phyloP scores from a whole-genome alignment of 2,113 vertebrate genomes.

The Kryptolebias marmoratus region DNA sequence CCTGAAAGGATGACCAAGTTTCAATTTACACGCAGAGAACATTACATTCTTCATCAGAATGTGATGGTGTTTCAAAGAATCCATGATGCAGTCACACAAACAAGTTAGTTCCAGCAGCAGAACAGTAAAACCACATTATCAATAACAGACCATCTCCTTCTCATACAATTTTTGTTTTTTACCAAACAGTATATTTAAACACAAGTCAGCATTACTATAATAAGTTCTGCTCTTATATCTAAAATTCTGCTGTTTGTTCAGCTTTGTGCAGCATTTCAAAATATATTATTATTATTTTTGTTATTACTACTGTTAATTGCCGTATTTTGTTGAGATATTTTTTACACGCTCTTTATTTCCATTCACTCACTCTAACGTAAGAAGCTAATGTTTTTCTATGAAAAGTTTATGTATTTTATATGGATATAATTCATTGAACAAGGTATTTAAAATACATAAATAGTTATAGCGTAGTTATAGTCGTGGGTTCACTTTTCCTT shows the following conservation, averaged over 20 bases:
- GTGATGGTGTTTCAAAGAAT: not conserved
- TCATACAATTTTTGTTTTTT: not conserved
- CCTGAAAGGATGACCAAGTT: no score
- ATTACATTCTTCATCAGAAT: not conserved
- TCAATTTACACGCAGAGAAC: not conserved
- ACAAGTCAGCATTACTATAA: not conserved
- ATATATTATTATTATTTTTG: no score
- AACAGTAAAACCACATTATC: not conserved
- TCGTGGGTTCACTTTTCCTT: no score
- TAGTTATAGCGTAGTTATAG: no score
- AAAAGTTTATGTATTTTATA: no score
- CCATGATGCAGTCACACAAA: not conserved
- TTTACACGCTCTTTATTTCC: not conserved
- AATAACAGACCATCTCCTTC: not conserved
- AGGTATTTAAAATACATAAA: no score
- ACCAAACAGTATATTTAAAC: not conserved
- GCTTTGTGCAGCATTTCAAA: no score
- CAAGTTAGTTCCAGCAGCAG: not conserved
- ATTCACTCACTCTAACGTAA: no score
- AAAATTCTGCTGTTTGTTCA: no score
- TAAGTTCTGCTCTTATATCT: no score
- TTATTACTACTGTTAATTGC: not conserved
- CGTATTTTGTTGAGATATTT: not conserved
- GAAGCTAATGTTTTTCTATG: no score
- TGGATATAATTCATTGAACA: no score